Evolutionary conservation across 2,113 vertebrate species (phyloP), one percentile per base, ranked within the genome.

Genomic region (Dolichotis patagonum): DNA sequence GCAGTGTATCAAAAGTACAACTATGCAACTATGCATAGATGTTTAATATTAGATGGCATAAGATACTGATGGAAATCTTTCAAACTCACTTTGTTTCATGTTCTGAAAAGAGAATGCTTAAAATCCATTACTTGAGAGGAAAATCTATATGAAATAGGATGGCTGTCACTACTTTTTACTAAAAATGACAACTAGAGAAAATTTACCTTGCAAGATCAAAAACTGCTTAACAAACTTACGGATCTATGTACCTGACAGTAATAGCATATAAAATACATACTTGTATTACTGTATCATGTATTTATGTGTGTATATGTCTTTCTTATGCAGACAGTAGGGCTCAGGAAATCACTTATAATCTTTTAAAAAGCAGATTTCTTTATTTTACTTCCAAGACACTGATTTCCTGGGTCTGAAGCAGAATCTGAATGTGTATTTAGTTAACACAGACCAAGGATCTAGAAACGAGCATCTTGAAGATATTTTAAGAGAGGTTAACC

Each of bases 161-260:
- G 75, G 88, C 30, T 46, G 16, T 62, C 67, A 95, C 26, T 62
- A 95, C 26, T 96, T 95, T 93, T 82, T 63, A 89, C 49, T 84
- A 91, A 96, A 86, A 93, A 82, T 38, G 10, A 22, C n/a, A 60
- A 90, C 28, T 75, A 87, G 7, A n/a, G 56, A n/a, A 92, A 94
- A 94, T 69, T 16, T 35, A 43, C 54, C 22, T 88, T 69, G 60
- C 52, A 85, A 97, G 62, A 94, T 85, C 81, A 90, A 89, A 17
- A 94, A 92, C 58, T 63, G 56, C 94, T 85, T 41, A 62, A 62
- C 91, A 54, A 81, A 71, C 0, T 49, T 56, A 91, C 12, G 19
- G 65, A 67, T 10, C 30, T 86, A 38, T 52, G 22, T 91, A 75
- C 22, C 35, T 84, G 24, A 78, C 22, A 7, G 7, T 56, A 77